Base-by-base conservation (phyloP, 2,888 invertebrate species). In the Apodemia zela region DNA sequence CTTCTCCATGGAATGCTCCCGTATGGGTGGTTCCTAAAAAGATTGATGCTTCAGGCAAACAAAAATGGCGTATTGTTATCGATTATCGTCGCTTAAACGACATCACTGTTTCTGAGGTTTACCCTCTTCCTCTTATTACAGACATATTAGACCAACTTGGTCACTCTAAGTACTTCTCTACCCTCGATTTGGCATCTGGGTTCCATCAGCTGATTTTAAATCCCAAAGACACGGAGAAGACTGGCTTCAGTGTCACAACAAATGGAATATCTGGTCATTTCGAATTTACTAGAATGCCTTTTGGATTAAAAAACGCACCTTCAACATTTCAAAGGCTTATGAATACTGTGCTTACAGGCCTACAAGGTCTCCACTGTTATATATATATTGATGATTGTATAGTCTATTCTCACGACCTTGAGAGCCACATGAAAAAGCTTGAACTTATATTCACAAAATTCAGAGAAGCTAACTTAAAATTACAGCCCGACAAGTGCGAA, bases 21-120 rank as follows among this genome's bases (percentile, higher is more conserved):
- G 58, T 58, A 0, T 66, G 66, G 65, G 65, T 70, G 10, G 69
- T 69, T 2, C 71, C 69, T 0, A 71, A 71, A 38, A 71, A 71
- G n/a, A 29, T 61, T 0, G 69, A 38, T 15, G 35, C 59, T 2
- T 59, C 59, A 0, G 59, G 59, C 33, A 59, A 59, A 59, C 18
- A 59, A 33, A 59, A 59, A 29, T 59, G 59, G 59, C 54, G 54
- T 15, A 42, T 42, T n/a, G 42, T 42, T 6, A 42, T 42, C 5
- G 42, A 15, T 15, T 42, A 42, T 42, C 54, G 25, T 17, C 25
- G 54, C 3, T 25, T 42, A 15, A 42, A 42, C n/a, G 42, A 42
- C 15, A 5, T 15, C 6, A 42, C 18, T 54, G 54, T 54, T 5
- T 54, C 54, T 11, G 54, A 54, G 6, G 25, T 18, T 54, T 54